phyloP scores from a whole-genome alignment of 2,888 invertebrate species.

The Napeogenes sylphis region DNA sequence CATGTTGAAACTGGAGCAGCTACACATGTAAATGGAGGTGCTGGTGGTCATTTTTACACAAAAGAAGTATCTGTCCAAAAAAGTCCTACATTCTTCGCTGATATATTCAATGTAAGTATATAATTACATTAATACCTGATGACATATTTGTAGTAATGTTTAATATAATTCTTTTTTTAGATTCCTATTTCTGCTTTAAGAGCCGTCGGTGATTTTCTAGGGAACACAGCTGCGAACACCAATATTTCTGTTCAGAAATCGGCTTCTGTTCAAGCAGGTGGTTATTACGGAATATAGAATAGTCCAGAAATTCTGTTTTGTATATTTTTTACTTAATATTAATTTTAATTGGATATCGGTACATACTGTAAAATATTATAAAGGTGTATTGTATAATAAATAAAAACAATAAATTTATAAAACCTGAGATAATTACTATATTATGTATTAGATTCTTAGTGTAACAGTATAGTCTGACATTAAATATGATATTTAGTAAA shows the following conservation, averaged over 20 bases:
- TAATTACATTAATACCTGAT: background rate
- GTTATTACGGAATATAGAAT: slow-evolving; percentile 30
- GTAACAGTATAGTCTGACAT: too few species aligned
- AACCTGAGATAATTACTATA: too few species aligned
- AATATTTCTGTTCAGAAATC: slow-evolving; percentile 65
- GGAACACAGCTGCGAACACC: slow-evolving; percentile 68
- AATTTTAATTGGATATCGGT: too few species aligned
- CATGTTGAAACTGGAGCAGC: slow-evolving; percentile 36
- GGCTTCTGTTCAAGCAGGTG: slow-evolving; percentile 61
- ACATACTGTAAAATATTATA: too few species aligned
- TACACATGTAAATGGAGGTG: slow-evolving; percentile 30
- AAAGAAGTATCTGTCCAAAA: slow-evolving; percentile 51
- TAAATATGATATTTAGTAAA: too few species aligned
- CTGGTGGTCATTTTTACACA: slow-evolving; percentile 45
- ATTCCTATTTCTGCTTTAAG: slow-evolving; percentile 81
- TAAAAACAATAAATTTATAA: too few species aligned
- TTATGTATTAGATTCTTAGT: too few species aligned
- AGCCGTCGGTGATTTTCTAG: slow-evolving; percentile 79
- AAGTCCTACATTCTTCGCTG: slow-evolving; percentile 74
- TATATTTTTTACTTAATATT: too few species aligned
- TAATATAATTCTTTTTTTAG: slow-evolving; percentile 57
- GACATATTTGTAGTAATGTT: background rate
- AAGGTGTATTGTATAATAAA: too few species aligned
- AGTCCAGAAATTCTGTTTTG: too few species aligned
- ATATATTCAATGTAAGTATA: slow-evolving; percentile 80